A percentile compares a stretch with the other conserved stretches of the same genome.
phyloP scores from a whole-genome alignment of 2,113 vertebrate genomes.

The Zingel zingel region DNA sequence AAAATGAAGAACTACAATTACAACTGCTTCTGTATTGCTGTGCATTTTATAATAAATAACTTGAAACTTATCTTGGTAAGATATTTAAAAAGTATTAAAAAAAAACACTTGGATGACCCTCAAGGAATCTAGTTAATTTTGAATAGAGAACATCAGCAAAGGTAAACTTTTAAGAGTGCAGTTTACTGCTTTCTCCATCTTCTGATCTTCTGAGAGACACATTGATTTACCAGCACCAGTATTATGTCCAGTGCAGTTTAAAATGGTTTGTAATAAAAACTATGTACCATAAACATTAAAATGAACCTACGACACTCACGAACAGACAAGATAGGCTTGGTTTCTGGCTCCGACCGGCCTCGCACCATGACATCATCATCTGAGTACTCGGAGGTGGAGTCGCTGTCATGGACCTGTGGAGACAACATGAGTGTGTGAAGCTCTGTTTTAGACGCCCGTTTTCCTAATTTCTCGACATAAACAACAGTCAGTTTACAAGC shows the following conservation, averaged over 20 bases:
- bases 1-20: too few relatives aligned
- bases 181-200: too few relatives aligned
- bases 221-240: neutral
- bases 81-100: too few relatives aligned
- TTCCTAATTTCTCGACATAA: slow-evolving; percentile 27
- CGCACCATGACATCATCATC: slow-evolving; percentile 87
- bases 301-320: slow-evolving; percentile 86
- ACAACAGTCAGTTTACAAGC: slow-evolving; percentile 48
- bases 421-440: neutral
- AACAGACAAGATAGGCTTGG: slow-evolving; percentile 92
- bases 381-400: slow-evolving; percentile 89
- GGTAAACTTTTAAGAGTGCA: too few relatives aligned
- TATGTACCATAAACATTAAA: neutral
- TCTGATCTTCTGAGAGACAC: too few relatives aligned
- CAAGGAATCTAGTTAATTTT: too few relatives aligned
- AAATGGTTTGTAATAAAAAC: neutral
- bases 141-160: too few relatives aligned
- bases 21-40: too few relatives aligned
- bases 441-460: neutral
- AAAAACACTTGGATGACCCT: too few relatives aligned
- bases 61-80: too few relatives aligned
- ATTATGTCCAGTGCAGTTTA: neutral
- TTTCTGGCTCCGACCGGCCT: slow-evolving; percentile 89
- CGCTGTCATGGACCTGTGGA: slow-evolving; percentile 83
- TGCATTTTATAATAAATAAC: too few relatives aligned